Base-by-base conservation (phyloP, 2,888 invertebrate species). In the Campopleginae sp. region DNA sequence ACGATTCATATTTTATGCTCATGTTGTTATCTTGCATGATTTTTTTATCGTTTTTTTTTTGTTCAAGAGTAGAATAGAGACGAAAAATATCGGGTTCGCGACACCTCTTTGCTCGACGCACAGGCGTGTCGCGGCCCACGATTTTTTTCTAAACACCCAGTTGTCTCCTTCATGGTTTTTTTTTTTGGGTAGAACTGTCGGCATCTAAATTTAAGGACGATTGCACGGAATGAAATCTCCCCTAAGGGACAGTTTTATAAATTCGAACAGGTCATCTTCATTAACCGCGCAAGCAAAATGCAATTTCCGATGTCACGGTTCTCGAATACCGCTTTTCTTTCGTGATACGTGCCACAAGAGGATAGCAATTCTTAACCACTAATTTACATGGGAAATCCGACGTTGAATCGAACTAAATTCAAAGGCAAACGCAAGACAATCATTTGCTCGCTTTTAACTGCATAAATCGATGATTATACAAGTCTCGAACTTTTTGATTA, bases 191-290 rank as follows among this genome's bases (percentile, higher is more conserved):
- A 89, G 90, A 91, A 92, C 91, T 92, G 90, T 91, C 90, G 89
- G 89, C 91, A 92, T 92, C 90, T 92, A 92, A 90, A 91, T 91
- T 90, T 92, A 92, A 92, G 92, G 88, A 91, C 88, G 88, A 89
- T 89, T 90, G 87, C 89, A 91, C 89, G 90, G 90, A 92, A 92
- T 90, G 88, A 92, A 92, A 92, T 91, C 91, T 92, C 92, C 92
- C 92, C 92, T 91, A 92, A 92, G 92, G 92, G 92, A 92, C 92
- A 92, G 92, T 92, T 92, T 88, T 88, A 88, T 88, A 87, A 88
- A 88, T 88, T 87, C 84, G 82, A 86, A 87, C 84, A 86, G 87
- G 82, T 88, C 87, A 88, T 88, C 86, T 80, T 87, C 88, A 88
- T 85, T 84, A 87, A 86, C 82, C 86, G 84, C 87, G 85, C 86